These are phyloP conservation scores for Aphodius granarius DNA, from an alignment of 2,888 invertebrate species.

Conservation along the genomic window DNA sequence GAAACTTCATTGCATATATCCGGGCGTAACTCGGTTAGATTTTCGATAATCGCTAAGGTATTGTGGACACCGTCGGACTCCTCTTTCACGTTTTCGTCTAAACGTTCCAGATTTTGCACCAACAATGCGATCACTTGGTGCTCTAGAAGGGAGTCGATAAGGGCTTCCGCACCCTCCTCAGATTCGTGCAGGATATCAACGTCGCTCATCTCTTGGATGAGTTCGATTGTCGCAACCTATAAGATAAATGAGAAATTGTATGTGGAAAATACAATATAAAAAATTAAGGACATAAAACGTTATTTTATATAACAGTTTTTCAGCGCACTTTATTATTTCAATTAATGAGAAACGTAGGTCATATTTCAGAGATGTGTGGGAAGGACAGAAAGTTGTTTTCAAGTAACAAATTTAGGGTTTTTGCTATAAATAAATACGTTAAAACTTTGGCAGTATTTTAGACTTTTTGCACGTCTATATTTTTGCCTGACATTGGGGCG, in stretches of 20 bases:
- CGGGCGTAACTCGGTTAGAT: constrained; percentile 87
- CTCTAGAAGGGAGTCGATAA: constrained; percentile 86
- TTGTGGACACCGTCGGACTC: constrained; percentile 97
- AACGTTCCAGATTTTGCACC: constrained; percentile 89
- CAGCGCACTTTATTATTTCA: too few species aligned
- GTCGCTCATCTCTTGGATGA: constrained; percentile 87
- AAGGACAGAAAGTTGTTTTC: too few species aligned
- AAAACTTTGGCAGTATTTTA: too few species aligned
- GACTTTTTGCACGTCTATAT: too few species aligned
- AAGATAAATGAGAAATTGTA: background rate
- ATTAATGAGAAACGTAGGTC: too few species aligned
- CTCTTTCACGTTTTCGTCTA: constrained; percentile 92
- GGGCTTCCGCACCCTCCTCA: constrained; percentile 83
- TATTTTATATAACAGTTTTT: too few species aligned
- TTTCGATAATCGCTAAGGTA: constrained; percentile 86
- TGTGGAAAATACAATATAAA: constrained; percentile 31
- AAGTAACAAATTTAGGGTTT: too few species aligned
- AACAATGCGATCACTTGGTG: constrained; percentile 88
- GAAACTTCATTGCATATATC: constrained; percentile 83
- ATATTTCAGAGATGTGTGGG: too few species aligned
- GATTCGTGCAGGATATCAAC: constrained; percentile 95
- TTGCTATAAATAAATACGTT: too few species aligned
- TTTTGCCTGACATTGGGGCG: too few species aligned
- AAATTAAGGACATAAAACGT: too few species aligned
- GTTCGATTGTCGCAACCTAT: constrained; percentile 57